Evolutionary conservation across 1,140 invertebrate genomes (phyloP).

Genomic region (Capitella teleta): DNA sequence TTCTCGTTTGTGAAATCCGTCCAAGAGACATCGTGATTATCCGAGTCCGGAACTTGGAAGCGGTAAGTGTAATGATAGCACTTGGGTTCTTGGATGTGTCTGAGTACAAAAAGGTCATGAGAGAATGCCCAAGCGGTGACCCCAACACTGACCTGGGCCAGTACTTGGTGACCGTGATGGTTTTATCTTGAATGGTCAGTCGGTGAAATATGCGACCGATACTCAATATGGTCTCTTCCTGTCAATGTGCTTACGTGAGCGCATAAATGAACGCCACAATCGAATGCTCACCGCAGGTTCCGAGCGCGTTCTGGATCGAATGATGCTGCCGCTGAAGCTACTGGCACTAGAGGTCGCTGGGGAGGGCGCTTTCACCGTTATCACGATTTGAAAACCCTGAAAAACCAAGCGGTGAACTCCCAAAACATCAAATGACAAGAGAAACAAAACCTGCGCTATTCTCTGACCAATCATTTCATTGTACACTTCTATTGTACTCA

Average conservation of each 20-base stretch:
- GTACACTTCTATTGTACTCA: conserved; percentile 31
- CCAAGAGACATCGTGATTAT: conserved; percentile 87
- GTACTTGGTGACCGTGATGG: conserved; percentile 84
- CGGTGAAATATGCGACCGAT: conserved; percentile 93
- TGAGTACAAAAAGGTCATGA: conserved; percentile 33
- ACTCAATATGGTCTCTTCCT: conserved; percentile 54
- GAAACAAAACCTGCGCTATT: conserved; percentile 21
- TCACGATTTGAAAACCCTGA: no score
- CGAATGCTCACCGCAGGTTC: no score
- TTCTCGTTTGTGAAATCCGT: conserved; percentile 89
- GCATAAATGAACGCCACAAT: no score
- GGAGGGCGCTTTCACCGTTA: no score
- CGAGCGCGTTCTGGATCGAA: no score
- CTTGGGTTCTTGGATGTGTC: conserved; percentile 82
- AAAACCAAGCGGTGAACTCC: no score
- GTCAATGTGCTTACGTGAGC: no score
- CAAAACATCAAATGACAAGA: background rate
- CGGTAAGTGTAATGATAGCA: conserved; percentile 34
- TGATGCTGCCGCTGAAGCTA: no score
- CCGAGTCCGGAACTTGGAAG: conserved; percentile 85
- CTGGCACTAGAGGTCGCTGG: no score
- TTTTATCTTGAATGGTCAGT: conserved; percentile 66
- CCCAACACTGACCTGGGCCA: conserved; percentile 74
- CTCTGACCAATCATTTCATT: conserved; percentile 33
- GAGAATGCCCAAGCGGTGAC: no score